These are phyloP conservation scores for Umimayanthus kanabou DNA, from an alignment of 92 coral and sea anemone species.

Conservation along the genomic window DNA sequence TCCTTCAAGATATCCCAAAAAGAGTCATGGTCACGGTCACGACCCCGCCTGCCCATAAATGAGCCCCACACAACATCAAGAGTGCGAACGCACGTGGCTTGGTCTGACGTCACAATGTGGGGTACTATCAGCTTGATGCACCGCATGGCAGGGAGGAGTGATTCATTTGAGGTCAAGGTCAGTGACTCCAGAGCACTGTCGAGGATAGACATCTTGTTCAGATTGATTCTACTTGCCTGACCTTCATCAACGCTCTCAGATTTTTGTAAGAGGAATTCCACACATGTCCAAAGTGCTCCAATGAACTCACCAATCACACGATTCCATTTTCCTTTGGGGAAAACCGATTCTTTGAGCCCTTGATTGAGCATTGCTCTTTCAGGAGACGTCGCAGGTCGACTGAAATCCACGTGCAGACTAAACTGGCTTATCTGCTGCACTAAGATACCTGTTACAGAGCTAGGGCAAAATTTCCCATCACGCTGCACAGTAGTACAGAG, in stretches of 20 bases:
- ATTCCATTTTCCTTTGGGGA: constrained; percentile 67
- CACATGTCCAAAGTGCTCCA: constrained; percentile 76
- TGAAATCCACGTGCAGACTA: constrained; percentile 1
- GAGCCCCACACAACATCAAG: constrained; percentile 81
- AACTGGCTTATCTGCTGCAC: constrained; percentile 21
- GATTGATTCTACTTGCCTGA: not conserved
- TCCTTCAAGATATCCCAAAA: constrained; percentile 81
- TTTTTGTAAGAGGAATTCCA: constrained; percentile 60
- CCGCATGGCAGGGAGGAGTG: constrained; percentile 65
- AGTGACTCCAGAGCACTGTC: constrained; percentile 75
- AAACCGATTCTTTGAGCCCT: constrained; percentile 18
- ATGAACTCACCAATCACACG: constrained; percentile 67
- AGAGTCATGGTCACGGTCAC: constrained; percentile 57
- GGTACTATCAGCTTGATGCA: constrained; percentile 76
- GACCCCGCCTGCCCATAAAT: constrained; percentile 63
- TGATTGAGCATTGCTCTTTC: constrained; percentile 9
- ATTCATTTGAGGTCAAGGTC: constrained; percentile 64
- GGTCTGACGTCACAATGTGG: constrained; percentile 51
- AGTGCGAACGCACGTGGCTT: constrained; percentile 49
- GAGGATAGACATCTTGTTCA: constrained; percentile 48
- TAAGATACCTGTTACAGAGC: not conserved
- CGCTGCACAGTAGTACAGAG: constrained; percentile 1
- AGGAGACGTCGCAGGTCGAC: constrained; percentile 15
- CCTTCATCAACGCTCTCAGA: not conserved
- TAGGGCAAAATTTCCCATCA: not conserved